Base-by-base conservation (phyloP, 2,113 vertebrate species). In the Poecile atricapillus region DNA sequence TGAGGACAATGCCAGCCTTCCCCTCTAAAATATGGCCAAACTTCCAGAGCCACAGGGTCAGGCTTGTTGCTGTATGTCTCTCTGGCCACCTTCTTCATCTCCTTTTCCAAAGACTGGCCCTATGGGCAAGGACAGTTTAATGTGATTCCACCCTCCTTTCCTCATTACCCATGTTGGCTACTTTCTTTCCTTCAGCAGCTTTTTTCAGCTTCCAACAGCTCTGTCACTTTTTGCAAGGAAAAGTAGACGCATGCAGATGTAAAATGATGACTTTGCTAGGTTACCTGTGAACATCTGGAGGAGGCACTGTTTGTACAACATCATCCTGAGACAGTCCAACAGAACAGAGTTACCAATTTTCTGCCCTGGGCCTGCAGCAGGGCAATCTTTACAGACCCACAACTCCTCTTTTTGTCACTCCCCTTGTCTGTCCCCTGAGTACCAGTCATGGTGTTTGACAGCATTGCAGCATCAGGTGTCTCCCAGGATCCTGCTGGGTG, bases 111-210 rank as follows among this genome's bases (percentile, higher is more conserved):
- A 79, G 62, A 44, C 35, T 83, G 44, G 18, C 8, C 30, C 30
- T 25, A 13, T 2, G 3, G 41, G 5, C 6, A 9, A 71, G 35
- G 21, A 16, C 13, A 83, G 9, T 21, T 81, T 5, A 3, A 0
- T 0, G 1, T 19, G 14, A 19, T 87, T 63, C 74, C 1, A 4
- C 21, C 15, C 15, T 63, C 28, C 33, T 70, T 64, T 69, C 41
- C 50, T 60, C 5, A 1, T 76, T 33, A 30, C 18, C 15, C 41
- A 3, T 78, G 88, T 85, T 71, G 56, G 16, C 44, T 62, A 1
- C 9, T 24, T 82, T 71, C 41, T 62, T n/a, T 69, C 69, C n/a
- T 82, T 62, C 2, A 1, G 27, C 83, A 85, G 31, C 27, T 79
- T 67, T 18, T 43, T 83, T 76, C 43, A 31, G 25, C 21, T 94